Evolutionary conservation across 2,797 vertebrate species (phyloP), one percentile per base, ranked within the genome.

Genomic region (Glossophaga mutica): DNA sequence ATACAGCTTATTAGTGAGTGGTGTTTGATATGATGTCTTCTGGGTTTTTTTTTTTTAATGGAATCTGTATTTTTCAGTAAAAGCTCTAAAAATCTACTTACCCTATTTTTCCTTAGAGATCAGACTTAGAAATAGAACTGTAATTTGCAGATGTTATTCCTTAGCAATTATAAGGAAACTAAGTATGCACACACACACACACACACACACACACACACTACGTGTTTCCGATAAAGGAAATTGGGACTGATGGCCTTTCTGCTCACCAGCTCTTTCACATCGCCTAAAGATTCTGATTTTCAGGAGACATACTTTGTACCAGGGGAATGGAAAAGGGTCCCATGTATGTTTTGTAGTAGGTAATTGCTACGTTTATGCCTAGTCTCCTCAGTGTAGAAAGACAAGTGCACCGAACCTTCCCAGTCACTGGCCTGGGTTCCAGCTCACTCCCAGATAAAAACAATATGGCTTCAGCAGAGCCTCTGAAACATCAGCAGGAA

Each of bases 401-500:
- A 19, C 88, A 59, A 78, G 59, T 71, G 70, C 3, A 50, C 50
- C 15, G 87, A 50, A 82, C 88, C 74, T 87, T 95, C 48, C 14
- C 55, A 52, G 34, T 87, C 78, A 95, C 89, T 93, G 46, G 94
- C 55, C 42, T 32, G 65, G 97, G 37, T 39, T 91, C 77, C 91
- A 37, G 14, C 48, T 89, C 5, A 71, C 46, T 87, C 71, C 5
- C 50, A 97, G 92, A 95, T 92, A 96, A 97, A 84, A 88, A 95
- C 37, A 96, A 55, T 91, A 97, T 91, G 29, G 88, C 92, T 74
- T 92, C 78, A 77, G 42, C 55, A 85, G 9, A 65, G 52, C 46
- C 67, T 98, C 98, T 98, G 92, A 94, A 98, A 46, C 12, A 86
- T 62, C 57, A 84, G n/a, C 67, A 81, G 48, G 83, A 91, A 55